phyloP scores from a whole-genome alignment of 2,888 invertebrate genomes.

The Eulithis prunata region DNA sequence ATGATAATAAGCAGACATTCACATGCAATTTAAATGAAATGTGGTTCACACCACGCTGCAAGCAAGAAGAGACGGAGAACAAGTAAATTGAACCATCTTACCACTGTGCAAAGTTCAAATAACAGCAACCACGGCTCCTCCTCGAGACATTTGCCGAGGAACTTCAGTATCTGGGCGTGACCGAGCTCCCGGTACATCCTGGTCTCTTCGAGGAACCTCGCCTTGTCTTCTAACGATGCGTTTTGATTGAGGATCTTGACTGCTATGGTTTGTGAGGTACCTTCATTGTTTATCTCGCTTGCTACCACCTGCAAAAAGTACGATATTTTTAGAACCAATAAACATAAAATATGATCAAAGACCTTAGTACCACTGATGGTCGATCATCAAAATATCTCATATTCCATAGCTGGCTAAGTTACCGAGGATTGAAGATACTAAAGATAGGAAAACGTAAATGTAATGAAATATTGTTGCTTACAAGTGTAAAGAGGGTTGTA shows the following conservation, averaged over 20 bases:
- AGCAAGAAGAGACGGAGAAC: background rate
- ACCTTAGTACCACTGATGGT: no score
- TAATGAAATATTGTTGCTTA: no score
- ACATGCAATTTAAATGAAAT: no score
- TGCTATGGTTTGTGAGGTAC: constrained; percentile 83
- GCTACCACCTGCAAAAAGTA: constrained; percentile 86
- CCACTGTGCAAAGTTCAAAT: constrained; percentile 89
- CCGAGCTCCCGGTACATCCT: constrained; percentile 87
- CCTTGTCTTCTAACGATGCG: constrained; percentile 89
- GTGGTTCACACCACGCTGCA: no score
- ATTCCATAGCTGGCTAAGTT: no score
- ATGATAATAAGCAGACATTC: no score
- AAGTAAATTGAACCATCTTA: constrained; percentile 53
- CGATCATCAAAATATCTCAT: no score
- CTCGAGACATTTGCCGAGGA: constrained; percentile 90
- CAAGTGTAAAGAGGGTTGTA: no score
- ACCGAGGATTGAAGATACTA: no score
- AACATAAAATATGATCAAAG: no score
- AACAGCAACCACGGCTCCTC: constrained; percentile 91
- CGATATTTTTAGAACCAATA: no score
- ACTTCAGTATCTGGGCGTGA: constrained; percentile 89
- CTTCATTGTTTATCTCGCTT: constrained; percentile 86
- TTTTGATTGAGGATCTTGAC: constrained; percentile 92
- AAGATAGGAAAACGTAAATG: no score
- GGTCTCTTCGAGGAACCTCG: constrained; percentile 91